A percentile compares a stretch with the other conserved stretches of the same genome.
phyloP scores from a whole-genome alignment of 2,113 vertebrate genomes.

The Gobio gobio region DNA sequence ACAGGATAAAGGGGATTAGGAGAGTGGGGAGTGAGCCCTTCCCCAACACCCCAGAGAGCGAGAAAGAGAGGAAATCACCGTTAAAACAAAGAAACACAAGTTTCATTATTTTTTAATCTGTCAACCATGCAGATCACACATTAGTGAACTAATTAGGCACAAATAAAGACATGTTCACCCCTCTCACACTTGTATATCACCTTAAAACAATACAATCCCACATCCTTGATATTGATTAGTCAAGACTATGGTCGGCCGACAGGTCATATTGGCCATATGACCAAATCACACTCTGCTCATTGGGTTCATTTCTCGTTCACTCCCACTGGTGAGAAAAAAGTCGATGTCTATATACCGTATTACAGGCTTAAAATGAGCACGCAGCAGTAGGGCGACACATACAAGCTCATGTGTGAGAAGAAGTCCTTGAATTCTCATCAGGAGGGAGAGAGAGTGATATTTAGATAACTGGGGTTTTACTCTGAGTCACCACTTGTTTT shows the following conservation, averaged over 20 bases:
- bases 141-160: not conserved
- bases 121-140: not conserved
- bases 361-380: slow-evolving; percentile 9
- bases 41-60: slow-evolving; percentile 23
- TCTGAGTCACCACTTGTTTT: slow-evolving; percentile 47
- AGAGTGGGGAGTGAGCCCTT: not conserved
- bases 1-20: slow-evolving; percentile 59
- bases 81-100: slow-evolving; percentile 8
- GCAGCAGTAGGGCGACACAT: not conserved
- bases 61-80: not conserved
- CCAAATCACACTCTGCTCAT: slow-evolving; percentile 33
- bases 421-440: slow-evolving; percentile 29
- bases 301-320: slow-evolving; percentile 1
- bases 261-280: not conserved
- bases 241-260: not conserved
- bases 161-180: not conserved
- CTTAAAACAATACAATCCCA: not conserved
- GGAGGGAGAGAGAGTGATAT: slow-evolving; percentile 35
- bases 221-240: slow-evolving; percentile 6
- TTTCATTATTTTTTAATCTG: not conserved
- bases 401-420: slow-evolving; percentile 9
- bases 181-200: not conserved
- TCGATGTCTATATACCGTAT: not conserved
- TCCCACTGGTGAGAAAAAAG: not conserved
- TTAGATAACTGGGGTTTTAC: slow-evolving; percentile 44